Percentiles rank a stretch among this genome's conserved stretches.
Evolutionary conservation across 2,113 vertebrate species (phyloP).

Genomic region (Stigmatopora nigra): DNA sequence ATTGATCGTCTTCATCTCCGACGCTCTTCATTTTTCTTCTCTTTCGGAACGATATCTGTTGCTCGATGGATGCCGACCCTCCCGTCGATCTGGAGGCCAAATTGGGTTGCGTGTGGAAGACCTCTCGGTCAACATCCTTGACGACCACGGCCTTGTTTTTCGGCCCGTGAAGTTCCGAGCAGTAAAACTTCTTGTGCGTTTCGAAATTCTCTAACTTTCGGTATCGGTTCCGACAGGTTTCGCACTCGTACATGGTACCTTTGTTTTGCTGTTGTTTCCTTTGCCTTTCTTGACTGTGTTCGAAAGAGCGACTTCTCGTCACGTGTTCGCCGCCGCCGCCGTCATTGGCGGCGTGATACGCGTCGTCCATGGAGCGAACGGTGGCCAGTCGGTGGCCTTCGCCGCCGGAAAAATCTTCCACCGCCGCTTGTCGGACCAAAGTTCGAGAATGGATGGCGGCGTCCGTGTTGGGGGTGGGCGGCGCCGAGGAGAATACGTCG

Average conservation of each 20-base stretch:
- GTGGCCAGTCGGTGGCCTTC: slow-evolving; percentile 76
- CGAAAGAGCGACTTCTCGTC: slow-evolving; percentile 78
- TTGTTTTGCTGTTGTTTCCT: slow-evolving; percentile 84
- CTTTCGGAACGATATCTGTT: slow-evolving; percentile 86
- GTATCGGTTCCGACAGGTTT: slow-evolving; percentile 93
- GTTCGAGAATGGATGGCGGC: slow-evolving; percentile 81
- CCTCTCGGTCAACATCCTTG: slow-evolving; percentile 79
- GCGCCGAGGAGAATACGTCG: slow-evolving; percentile 87
- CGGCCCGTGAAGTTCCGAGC: slow-evolving; percentile 94
- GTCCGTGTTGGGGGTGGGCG: slow-evolving; percentile 77
- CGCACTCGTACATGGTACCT: slow-evolving; percentile 96
- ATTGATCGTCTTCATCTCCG: slow-evolving; percentile 90
- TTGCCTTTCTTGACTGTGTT: slow-evolving; percentile 75
- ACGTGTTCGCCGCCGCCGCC: slow-evolving; percentile 70
- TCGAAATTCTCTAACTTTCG: slow-evolving; percentile 96
- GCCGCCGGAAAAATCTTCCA: slow-evolving; percentile 82
- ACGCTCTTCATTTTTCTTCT: slow-evolving; percentile 97
- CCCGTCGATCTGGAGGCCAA: slow-evolving; percentile 70
- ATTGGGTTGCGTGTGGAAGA: slow-evolving; percentile 70
- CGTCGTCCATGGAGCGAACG: slow-evolving; percentile 79
- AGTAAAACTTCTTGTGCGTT: slow-evolving; percentile 98
- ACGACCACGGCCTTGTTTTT: slow-evolving; percentile 79
- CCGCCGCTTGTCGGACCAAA: slow-evolving; percentile 86
- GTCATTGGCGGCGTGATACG: slow-evolving; percentile 68
- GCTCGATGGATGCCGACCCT: slow-evolving; percentile 75